Evolutionary conservation across 2,113 vertebrate genomes (phyloP), one percentile per base, ranked within the genome.

Genomic region (Acrocephalus kingi): DNA sequence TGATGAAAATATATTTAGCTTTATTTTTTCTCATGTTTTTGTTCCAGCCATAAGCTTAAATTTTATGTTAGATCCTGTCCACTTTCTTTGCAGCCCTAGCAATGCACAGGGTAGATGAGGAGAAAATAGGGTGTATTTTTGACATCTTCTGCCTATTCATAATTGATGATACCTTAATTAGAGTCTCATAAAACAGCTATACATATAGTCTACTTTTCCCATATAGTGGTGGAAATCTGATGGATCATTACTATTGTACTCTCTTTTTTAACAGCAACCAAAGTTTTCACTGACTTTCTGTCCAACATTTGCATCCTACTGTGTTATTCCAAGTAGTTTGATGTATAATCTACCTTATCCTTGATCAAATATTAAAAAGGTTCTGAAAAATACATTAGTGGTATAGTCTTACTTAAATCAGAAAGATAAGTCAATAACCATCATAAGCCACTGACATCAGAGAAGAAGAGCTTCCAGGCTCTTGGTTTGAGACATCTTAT

Each of bases 341-440:
- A 87, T 78, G 13, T 59, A 85, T 85, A 79, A 91, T 87, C 66
- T 83, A 61, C 62, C 88, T 95, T 93, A 69, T 79, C 71, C 58
- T 88, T 92, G 79, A 95, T 95, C 54, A 91, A 87, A 96, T 93
- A 95, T 93, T 93, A n/a, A 89, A 82, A 85, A 66, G n/a, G 25
- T 69, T 87, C 74, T 95, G 84, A 94, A 97, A 89, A 93, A 95
- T 87, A 31, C 58, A 91, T 91, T 94, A 91, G 31, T 82, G 46
- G 20, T 72, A 35, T 83, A 75, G n/a, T 48, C 17, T 72, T 92
- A 24, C 20, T 87, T 91, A 84, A 95, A 87, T 87, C 37, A 74
- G 71, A 93, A 84, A 67, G 24, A 37, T 61, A 92, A 94, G 87
- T 94, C 91, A 91, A 82, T 91, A 95, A 69, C 90, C 77, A 85